These are phyloP conservation scores for Xestoiulus laeticollis DNA, from an alignment of 2,888 invertebrate species.

Conservation along the genomic window DNA sequence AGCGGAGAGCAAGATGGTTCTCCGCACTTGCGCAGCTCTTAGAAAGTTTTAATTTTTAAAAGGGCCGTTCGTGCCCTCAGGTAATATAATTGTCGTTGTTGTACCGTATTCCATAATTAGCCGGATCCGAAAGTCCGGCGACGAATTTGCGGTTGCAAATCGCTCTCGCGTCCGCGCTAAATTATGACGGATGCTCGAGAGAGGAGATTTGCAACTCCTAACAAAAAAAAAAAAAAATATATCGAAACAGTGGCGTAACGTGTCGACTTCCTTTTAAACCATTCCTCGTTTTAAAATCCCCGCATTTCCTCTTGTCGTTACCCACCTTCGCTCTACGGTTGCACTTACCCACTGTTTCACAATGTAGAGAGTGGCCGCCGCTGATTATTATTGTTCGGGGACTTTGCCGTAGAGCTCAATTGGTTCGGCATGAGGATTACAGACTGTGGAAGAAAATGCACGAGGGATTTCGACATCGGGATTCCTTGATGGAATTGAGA, in stretches of 20 bases:
- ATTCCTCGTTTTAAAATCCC: not conserved
- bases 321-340: not conserved
- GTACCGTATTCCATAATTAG: not conserved
- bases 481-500: too few relatives aligned
- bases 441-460: too few relatives aligned
- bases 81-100: not conserved
- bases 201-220: not conserved
- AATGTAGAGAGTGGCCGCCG: not conserved
- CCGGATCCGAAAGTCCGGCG: not conserved
- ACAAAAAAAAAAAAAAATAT: constrained; percentile 7
- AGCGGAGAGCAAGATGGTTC: not conserved
- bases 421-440: too few relatives aligned
- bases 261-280: not conserved
- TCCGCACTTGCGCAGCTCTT: not conserved
- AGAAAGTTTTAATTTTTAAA: not conserved
- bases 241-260: not conserved
- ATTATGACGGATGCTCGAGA: not conserved
- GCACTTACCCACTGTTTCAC: not conserved
- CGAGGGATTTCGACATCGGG: too few relatives aligned
- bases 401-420: not conserved
- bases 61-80: not conserved
- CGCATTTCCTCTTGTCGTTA: not conserved
- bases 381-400: not conserved
- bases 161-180: not conserved
- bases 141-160: not conserved